Evolutionary conservation across 2,113 vertebrate genomes (phyloP), one percentile per base, ranked within the genome.

Genomic region (Misgurnus anguillicaudatus): DNA sequence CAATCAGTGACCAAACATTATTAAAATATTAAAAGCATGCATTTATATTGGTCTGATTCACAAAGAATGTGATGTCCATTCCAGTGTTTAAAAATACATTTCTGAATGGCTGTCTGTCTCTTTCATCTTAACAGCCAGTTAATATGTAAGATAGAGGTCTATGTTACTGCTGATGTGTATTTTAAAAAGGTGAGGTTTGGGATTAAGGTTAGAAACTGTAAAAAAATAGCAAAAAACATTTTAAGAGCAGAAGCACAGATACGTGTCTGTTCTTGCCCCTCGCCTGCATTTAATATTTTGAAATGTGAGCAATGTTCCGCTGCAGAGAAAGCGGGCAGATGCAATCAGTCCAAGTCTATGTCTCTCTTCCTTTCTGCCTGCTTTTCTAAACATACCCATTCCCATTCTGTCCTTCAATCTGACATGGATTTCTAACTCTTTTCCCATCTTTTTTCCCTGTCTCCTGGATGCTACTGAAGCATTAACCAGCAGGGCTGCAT

Each of bases 291-390:
- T 89, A 87, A 83, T 89, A 89, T 90, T 91, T 53, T 89, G 89
- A 88, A 90, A 92, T 89, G 86, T 75, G 67, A 90, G 86, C 87
- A 92, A 90, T 91, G 90, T 90, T 90, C 88, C 87, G 85, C 79
- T 85, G 87, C 82, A 81, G 87, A 88, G 86, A 87, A 88, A 89
- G 88, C 85, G 31, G 81, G 73, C 78, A 86, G 78, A 94, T 94
- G 86, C 80, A 91, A 94, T 94, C 93, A 0, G 72, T 78, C 67
- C 64, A 63, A 11, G 47, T 31, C 5, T 77, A 86, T 86, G 84
- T 77, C 81, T 65, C n/a, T 80, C 75, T 85, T 48, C 60, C 53
- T 76, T 81, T 70, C 65, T 77, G 57, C 70, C 80, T 85, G 75
- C 87, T 83, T 68, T 31, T 89, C 73, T 69, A 41, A n/a, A 75